phyloP scores from a whole-genome alignment of 1,140 invertebrate genomes.

The Eciton burchellii region DNA sequence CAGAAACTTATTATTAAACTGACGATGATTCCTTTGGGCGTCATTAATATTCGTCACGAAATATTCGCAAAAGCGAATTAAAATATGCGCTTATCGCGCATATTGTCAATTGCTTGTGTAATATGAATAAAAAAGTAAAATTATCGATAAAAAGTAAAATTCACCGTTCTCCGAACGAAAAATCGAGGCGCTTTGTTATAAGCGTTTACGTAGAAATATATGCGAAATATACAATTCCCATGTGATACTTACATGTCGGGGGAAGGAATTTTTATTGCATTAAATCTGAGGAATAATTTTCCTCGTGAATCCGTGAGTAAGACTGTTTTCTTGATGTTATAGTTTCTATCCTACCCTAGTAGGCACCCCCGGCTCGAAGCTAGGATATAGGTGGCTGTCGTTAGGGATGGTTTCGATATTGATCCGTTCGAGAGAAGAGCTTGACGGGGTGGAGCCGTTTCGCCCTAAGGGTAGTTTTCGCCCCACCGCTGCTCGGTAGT shows the following conservation, averaged over 20 bases:
- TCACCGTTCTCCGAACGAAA: too few species aligned
- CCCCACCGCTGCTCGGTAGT: slow-evolving; percentile 56
- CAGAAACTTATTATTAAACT: too few species aligned
- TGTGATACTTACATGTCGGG: background rate
- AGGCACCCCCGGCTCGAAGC: slow-evolving; percentile 20
- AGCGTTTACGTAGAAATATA: background rate
- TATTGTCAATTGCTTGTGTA: too few species aligned
- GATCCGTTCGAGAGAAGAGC: slow-evolving; percentile 72
- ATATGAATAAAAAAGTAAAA: too few species aligned
- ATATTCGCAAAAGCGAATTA: too few species aligned
- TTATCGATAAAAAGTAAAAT: too few species aligned
- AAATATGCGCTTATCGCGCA: too few species aligned
- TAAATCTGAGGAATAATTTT: slow-evolving; percentile 1
- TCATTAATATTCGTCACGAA: too few species aligned
- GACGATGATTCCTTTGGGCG: too few species aligned
- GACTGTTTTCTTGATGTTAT: slow-evolving; percentile 42
- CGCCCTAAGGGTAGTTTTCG: slow-evolving; percentile 79
- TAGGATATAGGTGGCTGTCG: slow-evolving; percentile 19
- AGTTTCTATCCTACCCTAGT: too few species aligned
- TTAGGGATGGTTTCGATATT: slow-evolving; percentile 67
- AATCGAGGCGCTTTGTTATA: too few species aligned
- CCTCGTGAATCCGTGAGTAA: slow-evolving; percentile 30
- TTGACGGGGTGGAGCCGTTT: slow-evolving; percentile 74
- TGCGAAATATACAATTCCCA: background rate
- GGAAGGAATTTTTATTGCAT: background rate